These are phyloP conservation scores for Cheilinus undulatus DNA, from an alignment of 2,113 vertebrate genomes.

Conservation along the genomic window DNA sequence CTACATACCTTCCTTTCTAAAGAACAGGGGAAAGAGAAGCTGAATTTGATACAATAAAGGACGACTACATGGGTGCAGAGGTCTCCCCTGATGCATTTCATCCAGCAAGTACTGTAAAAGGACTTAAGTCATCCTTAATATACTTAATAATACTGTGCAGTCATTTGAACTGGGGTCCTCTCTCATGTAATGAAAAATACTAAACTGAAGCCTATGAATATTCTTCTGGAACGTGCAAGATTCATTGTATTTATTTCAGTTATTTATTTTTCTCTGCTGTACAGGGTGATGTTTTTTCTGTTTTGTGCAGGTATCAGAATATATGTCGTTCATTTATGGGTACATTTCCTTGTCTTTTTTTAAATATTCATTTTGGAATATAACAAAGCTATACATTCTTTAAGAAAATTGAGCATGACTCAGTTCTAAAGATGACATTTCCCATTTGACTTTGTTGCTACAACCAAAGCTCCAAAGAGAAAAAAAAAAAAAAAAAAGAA, in stretches of 20 bases:
- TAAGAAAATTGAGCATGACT: neutral
- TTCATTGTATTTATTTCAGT: constrained; percentile 75
- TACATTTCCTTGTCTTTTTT: constrained; percentile 20
- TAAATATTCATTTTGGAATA: too few species aligned
- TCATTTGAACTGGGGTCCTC: constrained; percentile 37
- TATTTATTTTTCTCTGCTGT: constrained; percentile 72
- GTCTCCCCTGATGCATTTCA: constrained; percentile 5
- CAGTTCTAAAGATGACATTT: neutral
- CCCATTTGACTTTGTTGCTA: neutral
- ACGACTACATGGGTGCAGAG: neutral
- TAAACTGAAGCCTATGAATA: constrained; percentile 23
- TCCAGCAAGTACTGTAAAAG: constrained; percentile 46
- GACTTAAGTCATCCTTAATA: constrained; percentile 56
- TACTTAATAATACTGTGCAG: constrained; percentile 56
- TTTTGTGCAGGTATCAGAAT: constrained; percentile 37
- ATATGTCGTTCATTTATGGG: constrained; percentile 48
- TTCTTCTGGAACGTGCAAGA: constrained; percentile 32
- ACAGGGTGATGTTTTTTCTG: constrained; percentile 1
- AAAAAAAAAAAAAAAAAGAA: constrained; percentile 6
- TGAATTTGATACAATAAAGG: neutral
- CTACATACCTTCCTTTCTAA: constrained; percentile 86
- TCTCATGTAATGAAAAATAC: constrained; percentile 40
- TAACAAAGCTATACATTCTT: neutral
- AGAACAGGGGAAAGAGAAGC: constrained; percentile 7
- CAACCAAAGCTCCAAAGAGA: constrained; percentile 5